Evolutionary conservation across 2,797 vertebrate genomes (phyloP).

Genomic region (Euthynnus affinis): DNA sequence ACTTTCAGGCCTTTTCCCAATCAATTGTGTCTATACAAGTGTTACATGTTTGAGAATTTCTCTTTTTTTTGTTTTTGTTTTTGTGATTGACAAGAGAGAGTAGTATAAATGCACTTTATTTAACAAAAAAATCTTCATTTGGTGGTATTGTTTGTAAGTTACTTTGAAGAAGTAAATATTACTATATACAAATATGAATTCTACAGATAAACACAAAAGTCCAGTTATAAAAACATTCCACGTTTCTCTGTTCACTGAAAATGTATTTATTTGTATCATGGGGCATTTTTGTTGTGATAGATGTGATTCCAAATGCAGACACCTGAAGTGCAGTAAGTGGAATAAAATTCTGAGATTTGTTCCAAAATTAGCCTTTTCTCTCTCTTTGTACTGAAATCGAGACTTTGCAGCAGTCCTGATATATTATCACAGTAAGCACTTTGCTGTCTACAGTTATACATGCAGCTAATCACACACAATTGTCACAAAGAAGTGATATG

Average conservation of each 20-base stretch:
- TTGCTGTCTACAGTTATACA: background rate
- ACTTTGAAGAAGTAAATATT: conserved; percentile 57
- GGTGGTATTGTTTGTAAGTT: conserved; percentile 75
- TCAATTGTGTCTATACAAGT: conserved; percentile 69
- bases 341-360: conserved; percentile 82
- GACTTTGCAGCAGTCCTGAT: background rate
- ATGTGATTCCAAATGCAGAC: conserved; percentile 79
- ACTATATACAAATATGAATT: conserved; percentile 66
- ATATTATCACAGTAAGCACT: background rate
- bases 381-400: background rate
- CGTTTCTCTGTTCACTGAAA: conserved; percentile 76
- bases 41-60: conserved; percentile 61
- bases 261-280: conserved; percentile 81
- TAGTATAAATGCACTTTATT: conserved; percentile 88
- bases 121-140: conserved; percentile 66
- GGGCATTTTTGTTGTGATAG: conserved; percentile 83
- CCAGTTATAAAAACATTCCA: conserved; percentile 77
- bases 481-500: too few species aligned
- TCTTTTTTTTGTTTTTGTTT: conserved; percentile 41
- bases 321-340: conserved; percentile 85
- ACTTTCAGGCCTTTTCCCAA: conserved; percentile 74
- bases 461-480: too few species aligned
- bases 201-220: conserved; percentile 67
- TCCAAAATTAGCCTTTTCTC: conserved; percentile 40
- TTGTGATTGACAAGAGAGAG: conserved; percentile 67